Conservation (phyloP, 2,888 invertebrate genomes). For the Serrognathus titanus region DNA sequence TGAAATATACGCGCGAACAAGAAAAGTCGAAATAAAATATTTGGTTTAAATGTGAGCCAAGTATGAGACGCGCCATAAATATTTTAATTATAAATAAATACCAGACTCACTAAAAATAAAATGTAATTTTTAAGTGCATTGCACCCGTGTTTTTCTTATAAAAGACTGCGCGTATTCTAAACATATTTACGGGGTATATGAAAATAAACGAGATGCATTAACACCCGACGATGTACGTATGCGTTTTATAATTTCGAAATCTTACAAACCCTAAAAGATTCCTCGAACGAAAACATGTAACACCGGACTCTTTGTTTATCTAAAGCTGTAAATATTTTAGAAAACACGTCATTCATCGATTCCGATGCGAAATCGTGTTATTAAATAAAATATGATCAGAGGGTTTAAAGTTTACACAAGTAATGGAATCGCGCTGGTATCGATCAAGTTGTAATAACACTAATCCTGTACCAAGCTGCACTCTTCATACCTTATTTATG, state of each 20-base stretch:
- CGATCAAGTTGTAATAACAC: conserved; percentile 44
- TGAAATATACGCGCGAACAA: conserved; percentile 12
- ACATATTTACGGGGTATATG: conserved; percentile 15
- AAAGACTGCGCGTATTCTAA: conserved; percentile 18
- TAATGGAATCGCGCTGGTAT: conserved; percentile 41
- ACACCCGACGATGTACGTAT: too few relatives aligned
- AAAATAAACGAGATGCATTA: conserved; percentile 12
- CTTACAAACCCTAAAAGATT: too few relatives aligned
- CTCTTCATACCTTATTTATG: conserved; percentile 41
- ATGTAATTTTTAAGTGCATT: conserved; percentile 43
- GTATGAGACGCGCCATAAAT: conserved; percentile 40
- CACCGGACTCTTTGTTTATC: too few relatives aligned
- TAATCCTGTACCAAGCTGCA: conserved; percentile 39
- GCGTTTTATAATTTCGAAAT: too few relatives aligned
- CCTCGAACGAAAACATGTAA: too few relatives aligned
- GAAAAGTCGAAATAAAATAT: conserved; percentile 13
- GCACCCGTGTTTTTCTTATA: conserved; percentile 29
- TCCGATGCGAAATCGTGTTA: conserved; percentile 31
- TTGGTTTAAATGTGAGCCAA: conserved; percentile 25
- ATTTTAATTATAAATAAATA: conserved; percentile 47
- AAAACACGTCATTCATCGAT: background rate
- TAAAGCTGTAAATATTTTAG: too few relatives aligned
- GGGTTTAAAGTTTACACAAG: conserved; percentile 45
- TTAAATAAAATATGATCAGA: conserved; percentile 39
- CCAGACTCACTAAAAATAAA: conserved; percentile 45